These are phyloP conservation scores for Petrophora chlorosata DNA, from an alignment of 2,888 invertebrate genomes.

Conservation along the genomic window DNA sequence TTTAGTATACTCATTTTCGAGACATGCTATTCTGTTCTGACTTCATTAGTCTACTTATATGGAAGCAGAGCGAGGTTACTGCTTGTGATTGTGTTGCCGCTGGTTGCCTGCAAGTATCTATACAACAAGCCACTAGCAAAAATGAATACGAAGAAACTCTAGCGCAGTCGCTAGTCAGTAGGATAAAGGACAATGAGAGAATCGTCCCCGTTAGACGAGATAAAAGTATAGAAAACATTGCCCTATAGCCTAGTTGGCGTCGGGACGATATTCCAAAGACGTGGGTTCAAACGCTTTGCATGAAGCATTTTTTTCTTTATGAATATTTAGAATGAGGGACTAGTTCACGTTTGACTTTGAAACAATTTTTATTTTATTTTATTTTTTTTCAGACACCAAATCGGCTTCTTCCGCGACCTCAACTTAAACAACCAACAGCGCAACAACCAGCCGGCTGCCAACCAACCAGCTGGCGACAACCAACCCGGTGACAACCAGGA, in stretches of 20 bases:
- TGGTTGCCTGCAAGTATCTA: slow-evolving; percentile 90
- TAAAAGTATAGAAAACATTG: too few species aligned
- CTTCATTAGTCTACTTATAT: slow-evolving; percentile 96
- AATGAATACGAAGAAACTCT: too few species aligned
- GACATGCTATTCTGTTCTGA: slow-evolving; percentile 92
- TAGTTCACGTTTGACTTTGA: too few species aligned
- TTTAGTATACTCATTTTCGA: slow-evolving; percentile 94
- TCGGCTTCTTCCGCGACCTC: slow-evolving; percentile 88
- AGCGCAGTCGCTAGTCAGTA: too few species aligned
- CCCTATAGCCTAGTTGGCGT: too few species aligned
- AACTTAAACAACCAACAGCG: slow-evolving; percentile 53
- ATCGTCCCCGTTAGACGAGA: too few species aligned
- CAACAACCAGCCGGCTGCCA: slow-evolving; percentile 26
- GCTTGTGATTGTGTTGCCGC: slow-evolving; percentile 89
- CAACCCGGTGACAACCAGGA: slow-evolving; percentile 29
- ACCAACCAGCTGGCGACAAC: slow-evolving; percentile 31
- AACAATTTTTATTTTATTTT: not conserved
- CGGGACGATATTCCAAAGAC: too few species aligned
- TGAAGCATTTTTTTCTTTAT: too few species aligned
- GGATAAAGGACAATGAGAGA: too few species aligned
- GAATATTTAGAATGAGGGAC: too few species aligned
- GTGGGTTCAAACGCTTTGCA: too few species aligned
- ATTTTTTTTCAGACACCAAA: slow-evolving; percentile 85
- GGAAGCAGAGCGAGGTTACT: slow-evolving; percentile 94
- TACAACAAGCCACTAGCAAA: too few species aligned